Conservation (phyloP, 2,797 vertebrate species). For the Malurus leucopterus region DNA sequence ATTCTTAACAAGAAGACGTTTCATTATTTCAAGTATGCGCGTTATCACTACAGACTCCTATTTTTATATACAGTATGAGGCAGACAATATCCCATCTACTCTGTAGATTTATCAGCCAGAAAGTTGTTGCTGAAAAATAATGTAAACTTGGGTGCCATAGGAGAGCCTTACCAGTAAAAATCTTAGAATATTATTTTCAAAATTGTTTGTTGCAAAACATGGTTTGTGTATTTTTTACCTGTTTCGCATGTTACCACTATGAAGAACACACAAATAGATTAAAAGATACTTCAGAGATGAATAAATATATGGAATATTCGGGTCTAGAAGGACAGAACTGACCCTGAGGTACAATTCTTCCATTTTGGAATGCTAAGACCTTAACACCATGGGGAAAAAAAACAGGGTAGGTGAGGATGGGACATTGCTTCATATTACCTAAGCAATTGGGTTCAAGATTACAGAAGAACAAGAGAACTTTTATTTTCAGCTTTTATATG, state of each 20-base stretch:
- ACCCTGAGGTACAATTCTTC: neutral
- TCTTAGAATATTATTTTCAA: neutral
- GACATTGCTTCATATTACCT: neutral
- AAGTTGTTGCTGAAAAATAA: neutral
- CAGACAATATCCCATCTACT: neutral
- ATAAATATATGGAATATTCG: neutral
- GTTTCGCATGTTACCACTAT: neutral
- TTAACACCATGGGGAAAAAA: neutral
- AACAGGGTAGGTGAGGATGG: neutral
- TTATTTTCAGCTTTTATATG: neutral
- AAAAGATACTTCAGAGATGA: neutral
- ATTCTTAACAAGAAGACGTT: neutral
- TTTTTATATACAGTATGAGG: neutral
- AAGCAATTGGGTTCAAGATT: constrained; percentile 8
- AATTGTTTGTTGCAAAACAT: neutral
- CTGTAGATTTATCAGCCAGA: neutral
- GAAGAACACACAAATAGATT: neutral
- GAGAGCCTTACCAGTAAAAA: neutral
- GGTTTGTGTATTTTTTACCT: neutral
- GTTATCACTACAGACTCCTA: neutral
- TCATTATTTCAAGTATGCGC: neutral
- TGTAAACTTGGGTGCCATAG: accelerated
- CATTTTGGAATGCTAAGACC: neutral
- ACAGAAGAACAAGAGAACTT: neutral
- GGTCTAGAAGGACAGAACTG: neutral